Base-by-base conservation (phyloP, 2,113 vertebrate species). In the Anhinga anhinga region DNA sequence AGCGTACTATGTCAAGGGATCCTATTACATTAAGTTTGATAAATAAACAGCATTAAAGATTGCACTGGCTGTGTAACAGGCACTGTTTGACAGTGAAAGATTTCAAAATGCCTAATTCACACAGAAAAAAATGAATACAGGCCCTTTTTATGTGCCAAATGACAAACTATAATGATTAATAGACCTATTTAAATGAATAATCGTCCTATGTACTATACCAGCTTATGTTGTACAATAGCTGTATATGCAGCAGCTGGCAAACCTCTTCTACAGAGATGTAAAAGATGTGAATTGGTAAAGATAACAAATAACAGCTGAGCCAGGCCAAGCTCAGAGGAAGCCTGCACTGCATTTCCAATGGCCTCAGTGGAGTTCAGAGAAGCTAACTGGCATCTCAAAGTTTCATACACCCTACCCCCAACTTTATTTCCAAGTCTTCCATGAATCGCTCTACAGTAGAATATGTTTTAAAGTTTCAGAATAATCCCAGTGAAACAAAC, bases 21-120 rank as follows among this genome's bases (percentile, higher is more conserved):
- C 22, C 84, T 93, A 93, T 97, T 96, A 86, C 90, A 86, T 83
- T 95, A 92, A 95, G 56, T 73, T 49, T 97, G 96, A 97, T 95
- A 97, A 96, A 98, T 97, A 97, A 95, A 92, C 66, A 95, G 85
- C 56, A 96, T 82, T 95, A 97, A 90, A 80, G 65, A 97, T 86
- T 96, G 49, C 66, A 82, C 81, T 96, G 91, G 82, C 86, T 94
- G 47, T 92, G 55, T 97, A 94, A 86, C 93, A 94, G 56, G 36
- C 71, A 44, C 67, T 93, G 70, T 78, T 70, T 88, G 96, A 95
- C 84, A 97, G 47, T 96, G 88, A 94, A 96, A 74, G 69, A 88
- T 97, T 95, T 66, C 42, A 40, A 96, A 95, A 91, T 86, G 36
- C 66, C 69, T 79, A 47, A 58, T 79, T 95, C 66, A 59, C 83